Base-by-base conservation (phyloP, 2,797 vertebrate species). In the Leontopithecus rosalia region DNA sequence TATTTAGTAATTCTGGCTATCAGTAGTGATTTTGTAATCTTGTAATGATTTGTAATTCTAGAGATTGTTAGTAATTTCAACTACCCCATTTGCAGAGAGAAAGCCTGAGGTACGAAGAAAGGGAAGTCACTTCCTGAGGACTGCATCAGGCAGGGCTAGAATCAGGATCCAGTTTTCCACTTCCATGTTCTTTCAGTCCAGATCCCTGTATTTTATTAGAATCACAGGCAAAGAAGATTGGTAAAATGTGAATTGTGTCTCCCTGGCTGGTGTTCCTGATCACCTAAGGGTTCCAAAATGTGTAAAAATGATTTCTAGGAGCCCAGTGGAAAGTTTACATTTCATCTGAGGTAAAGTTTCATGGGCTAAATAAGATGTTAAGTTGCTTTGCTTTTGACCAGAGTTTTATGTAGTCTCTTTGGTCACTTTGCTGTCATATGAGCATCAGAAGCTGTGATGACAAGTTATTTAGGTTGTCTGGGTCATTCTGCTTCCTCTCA, bases 1-100 rank as follows among this genome's bases (percentile, higher is more conserved):
- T 7, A 75, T 22, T 91, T 92, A 90, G 82, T 88, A 94, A 88
- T 93, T 88, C 48, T 92, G 76, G 58, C 88, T 28, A 83, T 91
- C 41, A 90, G 75, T 41, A 15, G 81, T 77, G 72, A 81, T 94
- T 93, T 75, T 76, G 13, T 82, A 94, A 90, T 39, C 28, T 28
- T 19, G 3, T 64, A 88, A 70, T 95, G 46, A 70, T 86, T 90
- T 87, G 19, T 82, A 89, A 85, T 73, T 97, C 41, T 89, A 77
- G 83, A 93, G 36, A 67, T 86, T 81, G 57, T 41, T 89, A 36
- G 67, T 97, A 75, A 91, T 88, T 93, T 94, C 90, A 88, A 58
- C 50, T 76, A 33, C 39, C 13, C 20, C 14, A 22, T 86, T 82
- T 95, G 58, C 55, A 94, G 55, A 88, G 50, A 91, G 67, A 20